Percentiles rank a stretch among this genome's conserved stretches.
Conservation (phyloP, 2,113 vertebrate genomes). For the Lampris incognitus region DNA sequence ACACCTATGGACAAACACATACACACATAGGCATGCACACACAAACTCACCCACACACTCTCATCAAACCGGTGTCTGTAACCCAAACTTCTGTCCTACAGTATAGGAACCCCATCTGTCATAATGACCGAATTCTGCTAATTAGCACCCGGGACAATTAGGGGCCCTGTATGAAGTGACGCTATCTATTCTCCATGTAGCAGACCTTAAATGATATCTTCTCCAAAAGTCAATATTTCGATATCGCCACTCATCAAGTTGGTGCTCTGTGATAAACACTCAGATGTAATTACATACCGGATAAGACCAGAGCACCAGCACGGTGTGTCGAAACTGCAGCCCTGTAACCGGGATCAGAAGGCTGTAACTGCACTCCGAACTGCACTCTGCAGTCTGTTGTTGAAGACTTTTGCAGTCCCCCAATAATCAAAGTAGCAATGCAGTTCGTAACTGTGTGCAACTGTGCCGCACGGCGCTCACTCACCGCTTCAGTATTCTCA, state of each 20-base stretch:
- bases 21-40: neutral
- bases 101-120: slow-evolving; percentile 38
- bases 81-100: slow-evolving; percentile 42
- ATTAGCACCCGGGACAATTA: slow-evolving; percentile 40
- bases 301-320: neutral
- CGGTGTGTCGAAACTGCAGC: too few relatives aligned
- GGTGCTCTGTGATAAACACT: slow-evolving; percentile 13
- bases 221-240: slow-evolving; percentile 10
- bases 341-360: too few relatives aligned
- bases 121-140: slow-evolving; percentile 36
- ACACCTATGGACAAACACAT: slow-evolving; percentile 19
- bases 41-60: slow-evolving; percentile 43
- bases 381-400: too few relatives aligned
- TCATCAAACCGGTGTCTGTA: slow-evolving; percentile 60
- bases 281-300: slow-evolving; percentile 47
- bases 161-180: neutral
- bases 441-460: slow-evolving; percentile 51
- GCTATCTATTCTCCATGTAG: slow-evolving; percentile 27
- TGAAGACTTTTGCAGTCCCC: slow-evolving; percentile 1
- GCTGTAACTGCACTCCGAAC: too few relatives aligned
- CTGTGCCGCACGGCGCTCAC: slow-evolving; percentile 33
- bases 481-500: slow-evolving; percentile 42
- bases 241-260: slow-evolving; percentile 17
- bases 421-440: slow-evolving; percentile 55
- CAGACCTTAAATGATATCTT: slow-evolving; percentile 38